phyloP scores from a whole-genome alignment of 1,140 invertebrate genomes.

The Cyclina sinensis region DNA sequence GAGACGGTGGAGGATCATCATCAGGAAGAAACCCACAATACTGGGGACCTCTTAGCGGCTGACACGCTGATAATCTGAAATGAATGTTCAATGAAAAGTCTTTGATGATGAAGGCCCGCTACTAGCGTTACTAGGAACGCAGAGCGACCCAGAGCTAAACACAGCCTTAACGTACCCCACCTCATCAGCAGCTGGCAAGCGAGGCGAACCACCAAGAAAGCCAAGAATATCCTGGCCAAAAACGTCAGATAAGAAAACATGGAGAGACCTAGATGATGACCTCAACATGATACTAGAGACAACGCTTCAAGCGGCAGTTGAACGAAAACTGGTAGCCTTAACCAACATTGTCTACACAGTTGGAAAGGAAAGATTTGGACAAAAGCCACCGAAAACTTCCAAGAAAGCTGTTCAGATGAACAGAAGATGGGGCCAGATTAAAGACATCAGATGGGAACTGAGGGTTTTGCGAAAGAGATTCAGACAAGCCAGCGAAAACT shows the following conservation, averaged over 20 bases:
- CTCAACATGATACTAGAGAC: conserved; percentile 1
- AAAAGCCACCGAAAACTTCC: not conserved
- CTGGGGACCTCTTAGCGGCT: conserved; percentile 25
- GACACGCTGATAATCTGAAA: not conserved
- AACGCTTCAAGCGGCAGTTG: conserved; percentile 6
- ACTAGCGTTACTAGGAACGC: not conserved
- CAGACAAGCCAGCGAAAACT: conserved; percentile 10
- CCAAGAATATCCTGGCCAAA: conserved; percentile 38
- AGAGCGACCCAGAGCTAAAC: not conserved
- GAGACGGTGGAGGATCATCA: conserved; percentile 13
- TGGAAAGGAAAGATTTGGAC: conserved; percentile 26
- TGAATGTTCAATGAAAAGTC: not conserved
- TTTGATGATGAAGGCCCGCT: not conserved
- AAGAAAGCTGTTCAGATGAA: conserved; percentile 9
- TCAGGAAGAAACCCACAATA: conserved; percentile 30
- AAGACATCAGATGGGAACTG: conserved; percentile 15
- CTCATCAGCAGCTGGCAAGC: not conserved
- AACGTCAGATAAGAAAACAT: conserved; percentile 13
- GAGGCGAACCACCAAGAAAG: not conserved
- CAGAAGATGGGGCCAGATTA: conserved; percentile 29
- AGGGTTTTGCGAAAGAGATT: not conserved
- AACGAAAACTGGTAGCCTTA: conserved; percentile 18
- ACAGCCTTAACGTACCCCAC: not conserved
- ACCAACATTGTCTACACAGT: conserved; percentile 26
- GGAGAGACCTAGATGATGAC: conserved; percentile 36